A percentile compares a stretch with the other conserved stretches of the same genome.
Conservation (phyloP, 1,140 invertebrate genomes). For the Pantala flavescens region DNA sequence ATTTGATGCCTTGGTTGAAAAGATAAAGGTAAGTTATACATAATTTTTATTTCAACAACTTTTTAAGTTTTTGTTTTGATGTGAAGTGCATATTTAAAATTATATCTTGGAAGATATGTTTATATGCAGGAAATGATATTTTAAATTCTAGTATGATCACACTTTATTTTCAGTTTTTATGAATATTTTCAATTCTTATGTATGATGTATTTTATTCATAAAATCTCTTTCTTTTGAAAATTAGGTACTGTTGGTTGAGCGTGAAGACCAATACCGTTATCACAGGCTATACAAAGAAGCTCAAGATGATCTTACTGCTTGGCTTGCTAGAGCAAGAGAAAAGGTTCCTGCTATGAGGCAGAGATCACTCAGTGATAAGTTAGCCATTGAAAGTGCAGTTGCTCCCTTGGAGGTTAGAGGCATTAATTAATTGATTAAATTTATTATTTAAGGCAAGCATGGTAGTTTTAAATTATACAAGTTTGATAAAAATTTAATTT, state of each 20-base stretch:
- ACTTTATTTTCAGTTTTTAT: no score
- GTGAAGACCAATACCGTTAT: conserved; percentile 77
- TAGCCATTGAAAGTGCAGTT: conserved; percentile 77
- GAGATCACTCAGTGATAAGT: conserved; percentile 69
- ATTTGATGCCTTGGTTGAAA: conserved; percentile 61
- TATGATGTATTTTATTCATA: no score
- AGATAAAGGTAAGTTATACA: conserved; percentile 44
- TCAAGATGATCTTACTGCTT: conserved; percentile 73
- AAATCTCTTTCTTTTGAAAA: no score
- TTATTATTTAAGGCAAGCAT: neutral
- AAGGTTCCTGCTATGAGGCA: conserved; percentile 81
- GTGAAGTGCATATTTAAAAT: no score
- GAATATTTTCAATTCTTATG: no score
- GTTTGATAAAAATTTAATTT: no score
- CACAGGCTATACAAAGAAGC: conserved; percentile 81
- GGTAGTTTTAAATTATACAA: neutral
- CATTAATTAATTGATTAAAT: neutral
- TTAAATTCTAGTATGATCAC: no score
- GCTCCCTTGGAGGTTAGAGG: conserved; percentile 58
- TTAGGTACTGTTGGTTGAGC: conserved; percentile 57
- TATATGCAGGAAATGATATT: no score
- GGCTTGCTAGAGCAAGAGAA: conserved; percentile 74
- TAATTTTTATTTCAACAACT: no score
- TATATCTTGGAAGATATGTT: no score
- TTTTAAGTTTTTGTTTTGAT: no score